phyloP scores from a whole-genome alignment of 2,797 vertebrate species.

The Phalanger gymnotis region DNA sequence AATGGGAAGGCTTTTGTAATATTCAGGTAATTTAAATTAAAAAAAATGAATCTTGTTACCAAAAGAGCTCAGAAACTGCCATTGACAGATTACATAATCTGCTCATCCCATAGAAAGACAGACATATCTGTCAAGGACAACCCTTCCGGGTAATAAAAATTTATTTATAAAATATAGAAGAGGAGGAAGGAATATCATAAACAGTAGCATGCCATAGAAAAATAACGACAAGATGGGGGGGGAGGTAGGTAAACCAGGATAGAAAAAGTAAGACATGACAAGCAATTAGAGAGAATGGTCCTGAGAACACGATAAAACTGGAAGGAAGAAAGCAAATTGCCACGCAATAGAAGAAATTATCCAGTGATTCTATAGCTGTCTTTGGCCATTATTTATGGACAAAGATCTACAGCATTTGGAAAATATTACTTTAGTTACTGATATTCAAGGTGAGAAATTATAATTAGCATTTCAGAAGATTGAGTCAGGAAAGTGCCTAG shows the following conservation, averaged over 20 bases:
- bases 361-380: neutral
- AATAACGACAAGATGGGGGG: neutral
- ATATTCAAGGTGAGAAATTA: neutral
- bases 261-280: neutral
- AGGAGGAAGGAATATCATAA: neutral
- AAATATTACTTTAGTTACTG: neutral
- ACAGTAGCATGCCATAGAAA: neutral
- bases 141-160: neutral
- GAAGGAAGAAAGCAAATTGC: neutral
- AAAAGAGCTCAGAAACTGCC: neutral
- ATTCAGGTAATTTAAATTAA: neutral
- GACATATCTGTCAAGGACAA: neutral
- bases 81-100: neutral
- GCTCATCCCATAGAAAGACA: neutral
- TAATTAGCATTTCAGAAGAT: neutral
- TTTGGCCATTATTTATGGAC: neutral
- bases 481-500: neutral
- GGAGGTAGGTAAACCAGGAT: neutral
- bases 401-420: neutral
- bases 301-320: neutral
- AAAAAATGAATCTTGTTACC: neutral
- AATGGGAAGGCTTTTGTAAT: neutral
- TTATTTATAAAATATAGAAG: neutral
- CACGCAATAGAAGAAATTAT: neutral
- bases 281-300: neutral